phyloP scores from a whole-genome alignment of 2,113 vertebrate species.

The Alosa alosa region DNA sequence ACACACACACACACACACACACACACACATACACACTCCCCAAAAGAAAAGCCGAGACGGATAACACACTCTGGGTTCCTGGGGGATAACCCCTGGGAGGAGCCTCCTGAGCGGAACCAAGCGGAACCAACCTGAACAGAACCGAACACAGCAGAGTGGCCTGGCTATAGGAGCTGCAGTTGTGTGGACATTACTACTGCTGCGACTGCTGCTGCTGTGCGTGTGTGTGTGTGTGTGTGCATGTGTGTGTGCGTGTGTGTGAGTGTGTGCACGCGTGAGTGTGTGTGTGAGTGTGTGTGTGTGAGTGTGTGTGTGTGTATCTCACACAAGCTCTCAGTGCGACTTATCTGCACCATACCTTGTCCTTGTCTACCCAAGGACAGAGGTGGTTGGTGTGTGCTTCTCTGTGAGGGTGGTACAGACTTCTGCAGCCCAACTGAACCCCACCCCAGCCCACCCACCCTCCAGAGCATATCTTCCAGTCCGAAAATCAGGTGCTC shows the following conservation, averaged over 20 bases:
- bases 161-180: background rate
- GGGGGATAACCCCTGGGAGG: background rate
- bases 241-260: conserved; percentile 23
- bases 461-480: background rate
- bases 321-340: background rate
- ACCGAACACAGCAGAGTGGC: background rate
- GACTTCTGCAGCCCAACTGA: background rate
- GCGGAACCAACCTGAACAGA: background rate
- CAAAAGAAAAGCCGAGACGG: background rate
- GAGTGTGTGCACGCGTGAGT: conserved; percentile 30
- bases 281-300: background rate
- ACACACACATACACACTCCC: background rate
- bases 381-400: background rate
- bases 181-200: conserved; percentile 19
- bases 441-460: background rate
- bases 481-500: conserved; percentile 1
- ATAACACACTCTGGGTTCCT: background rate
- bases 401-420: background rate
- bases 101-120: background rate
- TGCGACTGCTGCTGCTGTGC: background rate
- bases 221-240: background rate
- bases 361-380: background rate
- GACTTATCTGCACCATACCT: background rate
- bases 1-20: no score
- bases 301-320: background rate